Base-by-base conservation (phyloP, 2,113 vertebrate genomes). In the Regulus satrapa region DNA sequence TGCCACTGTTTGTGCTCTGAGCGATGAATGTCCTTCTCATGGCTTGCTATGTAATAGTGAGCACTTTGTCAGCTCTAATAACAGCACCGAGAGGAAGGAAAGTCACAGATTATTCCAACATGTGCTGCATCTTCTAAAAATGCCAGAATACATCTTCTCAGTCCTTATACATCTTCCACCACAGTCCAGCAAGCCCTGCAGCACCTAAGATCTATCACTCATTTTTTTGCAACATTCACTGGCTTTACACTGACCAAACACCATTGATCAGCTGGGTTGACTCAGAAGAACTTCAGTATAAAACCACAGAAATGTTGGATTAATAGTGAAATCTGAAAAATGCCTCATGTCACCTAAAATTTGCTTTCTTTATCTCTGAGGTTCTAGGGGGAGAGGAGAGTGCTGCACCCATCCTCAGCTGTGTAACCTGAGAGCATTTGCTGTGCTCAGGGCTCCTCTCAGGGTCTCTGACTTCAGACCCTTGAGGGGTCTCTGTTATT, bases 31-130 rank as follows among this genome's bases (percentile, higher is more conserved):
- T 69, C 38, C 29, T 86, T 19, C 54, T 58, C 32, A 19, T 34
- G 38, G 59, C 55, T 80, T 56, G 45, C 49, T 18, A 7, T 0
- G 0, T 18, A 13, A 32, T 10, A 4, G 32, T 18, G 34, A 77
- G 26, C 10, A 15, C 46, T 89, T 83, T 21, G 43, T 80, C 67
- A 68, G 1, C n/a, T 2, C 0, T 5, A 59, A 14, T 1, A 0
- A 23, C 8, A 18, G 17, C 45, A 51, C 28, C 31, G n/a, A 48
- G 34, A 58, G 31, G 58, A 63, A 48, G 46, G 26, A 40, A 63
- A 67, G n/a, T 23, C 74, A 9, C n/a, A 48, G 36, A 62, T 54
- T 81, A 62, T 77, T 84, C 41, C 54, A 54, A 48, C 6, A 24
- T 14, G 7, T 59, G 10, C 36, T 83, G 3, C 45, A 49, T 52